Conservation (phyloP, 2,113 vertebrate genomes). For the Garra rufa region DNA sequence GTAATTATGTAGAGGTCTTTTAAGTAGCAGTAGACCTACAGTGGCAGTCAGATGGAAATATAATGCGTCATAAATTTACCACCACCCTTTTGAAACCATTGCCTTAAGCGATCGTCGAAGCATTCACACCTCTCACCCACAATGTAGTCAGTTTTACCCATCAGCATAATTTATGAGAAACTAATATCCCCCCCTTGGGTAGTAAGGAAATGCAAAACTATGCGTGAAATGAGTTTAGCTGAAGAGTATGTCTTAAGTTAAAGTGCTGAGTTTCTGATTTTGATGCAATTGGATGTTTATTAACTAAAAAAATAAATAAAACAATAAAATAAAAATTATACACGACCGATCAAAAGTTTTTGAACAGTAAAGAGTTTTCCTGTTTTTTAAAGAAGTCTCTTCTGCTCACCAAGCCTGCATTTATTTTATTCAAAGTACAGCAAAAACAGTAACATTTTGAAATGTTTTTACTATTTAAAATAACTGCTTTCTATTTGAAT, state of each 20-base stretch:
- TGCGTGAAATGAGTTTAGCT: not conserved
- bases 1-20: constrained; percentile 24
- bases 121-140: constrained; percentile 46
- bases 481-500: too few species aligned
- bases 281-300: not conserved
- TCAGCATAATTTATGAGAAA: constrained; percentile 46
- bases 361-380: too few species aligned
- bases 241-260: not conserved
- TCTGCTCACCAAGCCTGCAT: too few species aligned
- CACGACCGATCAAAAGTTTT: too few species aligned
- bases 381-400: too few species aligned
- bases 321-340: too few species aligned
- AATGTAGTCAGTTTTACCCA: not conserved
- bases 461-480: too few species aligned
- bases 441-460: too few species aligned
- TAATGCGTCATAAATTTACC: constrained; percentile 29
- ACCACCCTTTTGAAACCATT: not conserved
- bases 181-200: not conserved
- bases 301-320: too few species aligned
- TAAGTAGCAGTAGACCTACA: not conserved
- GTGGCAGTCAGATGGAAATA: not conserved
- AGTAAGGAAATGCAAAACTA: not conserved
- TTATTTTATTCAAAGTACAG: too few species aligned
- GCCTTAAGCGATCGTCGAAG: not conserved
- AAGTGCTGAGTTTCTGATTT: not conserved